Evolutionary conservation across 2,797 vertebrate genomes (phyloP).

Genomic region (Hyperoplus lanceolatus): DNA sequence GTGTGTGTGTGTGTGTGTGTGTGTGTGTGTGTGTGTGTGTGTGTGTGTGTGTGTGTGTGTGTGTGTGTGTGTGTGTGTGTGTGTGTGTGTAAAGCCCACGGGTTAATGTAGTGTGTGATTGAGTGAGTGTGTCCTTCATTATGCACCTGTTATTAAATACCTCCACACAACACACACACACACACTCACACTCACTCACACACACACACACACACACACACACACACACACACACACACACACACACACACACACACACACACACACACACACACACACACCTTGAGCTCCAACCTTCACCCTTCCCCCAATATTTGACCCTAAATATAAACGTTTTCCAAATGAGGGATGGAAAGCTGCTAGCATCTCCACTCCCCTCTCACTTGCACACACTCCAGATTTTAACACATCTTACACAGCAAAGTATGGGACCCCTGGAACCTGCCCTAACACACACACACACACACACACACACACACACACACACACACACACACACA

Average conservation of each 20-base stretch:
- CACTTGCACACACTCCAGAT: conserved; percentile 10
- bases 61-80: not conserved
- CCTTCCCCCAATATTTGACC: conserved; percentile 52
- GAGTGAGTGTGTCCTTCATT: not conserved
- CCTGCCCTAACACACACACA: conserved; percentile 5
- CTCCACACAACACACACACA: conserved; percentile 12
- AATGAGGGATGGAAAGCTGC: conserved; percentile 72
- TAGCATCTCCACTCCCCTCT: conserved; percentile 44
- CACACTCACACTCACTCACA: conserved; percentile 2
- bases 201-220: conserved; percentile 4
- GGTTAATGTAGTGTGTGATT: conserved; percentile 19
- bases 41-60: not conserved
- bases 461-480: too few species aligned
- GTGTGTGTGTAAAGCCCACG: not conserved
- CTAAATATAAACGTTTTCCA: conserved; percentile 79
- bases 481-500: too few species aligned
- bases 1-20: conserved; percentile 8
- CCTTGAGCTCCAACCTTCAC: conserved; percentile 49
- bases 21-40: conserved; percentile 7
- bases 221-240: conserved; percentile 4
- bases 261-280: not conserved
- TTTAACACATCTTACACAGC: conserved; percentile 1
- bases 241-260: not conserved
- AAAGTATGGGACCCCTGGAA: not conserved
- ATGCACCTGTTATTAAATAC: conserved; percentile 22